A percentile compares a stretch with the other conserved stretches of the same genome.
phyloP scores from a whole-genome alignment of 1,140 invertebrate species.

The Lordiphosa stackelbergi region DNA sequence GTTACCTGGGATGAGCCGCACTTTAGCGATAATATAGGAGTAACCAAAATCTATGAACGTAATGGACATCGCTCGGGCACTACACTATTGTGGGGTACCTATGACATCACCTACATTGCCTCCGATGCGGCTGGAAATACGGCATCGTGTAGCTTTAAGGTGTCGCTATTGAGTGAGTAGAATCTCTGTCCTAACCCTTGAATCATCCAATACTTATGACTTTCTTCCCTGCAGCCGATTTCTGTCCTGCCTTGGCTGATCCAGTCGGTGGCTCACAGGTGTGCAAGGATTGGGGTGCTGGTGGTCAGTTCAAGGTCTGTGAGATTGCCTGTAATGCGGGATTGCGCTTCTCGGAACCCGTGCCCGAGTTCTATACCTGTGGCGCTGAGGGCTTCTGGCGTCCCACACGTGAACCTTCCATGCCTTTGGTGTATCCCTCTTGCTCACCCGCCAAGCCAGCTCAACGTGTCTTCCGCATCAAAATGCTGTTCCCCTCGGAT shows the following conservation, averaged over 20 bases:
- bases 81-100: constrained; percentile 93
- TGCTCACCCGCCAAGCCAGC: constrained; percentile 91
- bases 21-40: constrained; percentile 92
- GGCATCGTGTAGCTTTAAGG: constrained; percentile 94
- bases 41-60: constrained; percentile 88
- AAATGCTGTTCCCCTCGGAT: constrained; percentile 94
- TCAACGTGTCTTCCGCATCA: constrained; percentile 93
- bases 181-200: background rate
- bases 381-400: constrained; percentile 97
- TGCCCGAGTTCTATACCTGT: constrained; percentile 97
- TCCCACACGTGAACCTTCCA: constrained; percentile 87
- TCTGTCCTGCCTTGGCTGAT: constrained; percentile 91
- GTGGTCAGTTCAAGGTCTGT: constrained; percentile 93
- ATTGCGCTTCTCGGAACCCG: constrained; percentile 91
- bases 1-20: constrained; percentile 96
- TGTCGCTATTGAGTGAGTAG: constrained; percentile 91
- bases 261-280: constrained; percentile 93
- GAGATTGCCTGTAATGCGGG: constrained; percentile 92
- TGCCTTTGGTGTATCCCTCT: constrained; percentile 91
- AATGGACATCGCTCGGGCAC: constrained; percentile 93
- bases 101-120: constrained; percentile 95
- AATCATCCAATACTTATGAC: background rate
- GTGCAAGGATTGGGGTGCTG: constrained; percentile 97
- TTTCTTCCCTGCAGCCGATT: constrained; percentile 83
- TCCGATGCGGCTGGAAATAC: constrained; percentile 93